Evolutionary conservation across 23 tunicate species (phyloP), one percentile per base, ranked within the genome.

Genomic region (Trididemnum nubilum): DNA sequence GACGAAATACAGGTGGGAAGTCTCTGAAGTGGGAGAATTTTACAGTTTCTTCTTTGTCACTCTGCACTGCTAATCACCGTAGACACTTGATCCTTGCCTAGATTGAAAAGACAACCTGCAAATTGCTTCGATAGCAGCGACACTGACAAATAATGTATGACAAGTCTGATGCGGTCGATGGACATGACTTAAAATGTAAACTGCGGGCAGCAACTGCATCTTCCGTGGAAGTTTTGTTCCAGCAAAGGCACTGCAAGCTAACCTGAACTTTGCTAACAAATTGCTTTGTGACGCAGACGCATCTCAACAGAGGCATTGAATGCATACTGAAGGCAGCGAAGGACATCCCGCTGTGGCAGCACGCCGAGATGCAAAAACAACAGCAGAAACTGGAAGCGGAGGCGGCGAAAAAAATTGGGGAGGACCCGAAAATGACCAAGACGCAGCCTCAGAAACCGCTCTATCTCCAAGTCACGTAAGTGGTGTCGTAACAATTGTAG

Each of bases 351-450:
- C 49, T 90, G 40, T 90, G 96, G 96, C 64, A 65, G 5, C 82
- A 90, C 35, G 89, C 89, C 1, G 96, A 90, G 71, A 86, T 90
- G 91, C 91, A 87, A 77, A 87, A 87, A 51, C 34, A 49, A 21
- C 91, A 87, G 72, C 91, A 81, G 54, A 86, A 73, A 51, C 76
- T 90, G n/a, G 96, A 90, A 71, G 90, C 85, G 1, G 96, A 90
- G 39, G 96, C 96, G 3, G 96, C 96, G 4, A 85, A 86, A 76
- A 90, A 90, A 49, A 71, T 82, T 12, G 96, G 96, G 64, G 96
- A 90, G 40, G 96, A 90, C 70, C 91, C 91, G 24, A 90, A 90
- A 57, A 80, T 90, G 86, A 90, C 89, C 0, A 81, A 81, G 59
- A 87, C 91, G 0, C 91, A 87, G 37, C 91, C 91, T 25, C 91